These are phyloP conservation scores for Auanema sp. DNA, from an alignment of 2,888 invertebrate genomes.

Conservation along the genomic window DNA sequence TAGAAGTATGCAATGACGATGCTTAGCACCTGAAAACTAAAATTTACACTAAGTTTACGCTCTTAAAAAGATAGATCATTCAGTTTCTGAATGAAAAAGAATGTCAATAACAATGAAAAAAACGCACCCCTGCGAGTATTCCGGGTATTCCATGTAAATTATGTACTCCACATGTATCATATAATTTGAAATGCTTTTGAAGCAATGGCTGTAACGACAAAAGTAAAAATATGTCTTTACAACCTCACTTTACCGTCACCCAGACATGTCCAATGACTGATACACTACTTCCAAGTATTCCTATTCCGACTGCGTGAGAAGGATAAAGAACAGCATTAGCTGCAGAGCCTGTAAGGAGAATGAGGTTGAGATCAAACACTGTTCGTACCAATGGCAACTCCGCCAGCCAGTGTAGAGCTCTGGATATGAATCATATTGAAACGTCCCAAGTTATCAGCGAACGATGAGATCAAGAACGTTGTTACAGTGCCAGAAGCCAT, in stretches of 20 bases:
- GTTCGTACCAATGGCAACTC: conserved; percentile 63
- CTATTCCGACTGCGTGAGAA: conserved; percentile 62
- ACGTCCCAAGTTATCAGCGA: conserved; percentile 70
- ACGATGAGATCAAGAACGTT: conserved; percentile 81
- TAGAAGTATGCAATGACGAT: conserved; percentile 47
- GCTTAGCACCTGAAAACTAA: conserved; percentile 31
- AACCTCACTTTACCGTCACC: conserved; percentile 48
- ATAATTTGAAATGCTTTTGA: conserved; percentile 70
- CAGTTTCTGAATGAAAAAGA: conserved; percentile 9
- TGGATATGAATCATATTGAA: conserved; percentile 67
- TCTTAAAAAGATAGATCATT: conserved; percentile 20
- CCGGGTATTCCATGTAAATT: conserved; percentile 96
- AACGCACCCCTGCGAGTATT: conserved; percentile 76
- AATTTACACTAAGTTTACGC: conserved; percentile 34
- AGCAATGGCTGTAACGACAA: conserved; percentile 69
- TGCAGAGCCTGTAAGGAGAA: conserved; percentile 48
- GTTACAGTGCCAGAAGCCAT: conserved; percentile 78
- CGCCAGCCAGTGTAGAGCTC: conserved; percentile 68
- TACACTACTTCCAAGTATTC: conserved; percentile 54
- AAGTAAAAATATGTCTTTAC: conserved; percentile 67
- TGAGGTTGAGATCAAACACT: neutral
- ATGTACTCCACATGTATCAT: conserved; percentile 90
- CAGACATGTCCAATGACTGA: conserved; percentile 63
- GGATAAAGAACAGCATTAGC: conserved; percentile 67
- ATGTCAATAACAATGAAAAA: neutral